Base-by-base conservation (phyloP, 2,888 invertebrate genomes). In the Notodonta dromedarius region DNA sequence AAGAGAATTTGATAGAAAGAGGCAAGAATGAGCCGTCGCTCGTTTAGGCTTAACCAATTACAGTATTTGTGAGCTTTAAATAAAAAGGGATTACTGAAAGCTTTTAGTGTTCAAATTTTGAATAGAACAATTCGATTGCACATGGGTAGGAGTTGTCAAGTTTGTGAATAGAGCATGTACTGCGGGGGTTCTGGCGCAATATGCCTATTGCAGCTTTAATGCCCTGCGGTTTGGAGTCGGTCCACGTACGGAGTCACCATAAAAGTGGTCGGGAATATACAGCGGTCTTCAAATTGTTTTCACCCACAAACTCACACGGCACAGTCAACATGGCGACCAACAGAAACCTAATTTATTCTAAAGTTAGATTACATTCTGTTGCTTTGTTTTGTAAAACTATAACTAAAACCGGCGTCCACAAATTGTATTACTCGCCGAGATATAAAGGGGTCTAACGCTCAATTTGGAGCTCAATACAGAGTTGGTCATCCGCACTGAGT, bases 221-320 rank as follows among this genome's bases (percentile, higher is more conserved):
- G 85, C 73, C 68, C 73, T 87, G 90, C 77, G 90, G 90, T 88
- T 90, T 90, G 90, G 90, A 90, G 84, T 82, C 83, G 71, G 79
- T 87, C 89, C 90, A 90, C 88, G 87, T 88, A 80, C 77, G 79
- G 77, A 80, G 81, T 80, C 86, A 82, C 87, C 84, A 84, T 89
- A 89, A 89, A 90, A 89, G 84, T 87, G 86, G 85, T 85, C 80
- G 79, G 66, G 79, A 75, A 78, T 76, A 24, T 24, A 24, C 24
- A 81, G 80, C 86, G 78, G 77, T 81, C 80, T 81, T 84, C 81
- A 84, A 90, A 90, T 91, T 89, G 90, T 90, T 90, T 90, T 84
- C 83, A 79, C 80, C 84, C 82, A 76, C 85, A 84, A 83, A 85
- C 81, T 83, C 77, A 77, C 83, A 80, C 80, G 79, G 73, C 75